These are phyloP conservation scores for Linepithema humile DNA, from an alignment of 1,140 invertebrate species.

Conservation along the genomic window DNA sequence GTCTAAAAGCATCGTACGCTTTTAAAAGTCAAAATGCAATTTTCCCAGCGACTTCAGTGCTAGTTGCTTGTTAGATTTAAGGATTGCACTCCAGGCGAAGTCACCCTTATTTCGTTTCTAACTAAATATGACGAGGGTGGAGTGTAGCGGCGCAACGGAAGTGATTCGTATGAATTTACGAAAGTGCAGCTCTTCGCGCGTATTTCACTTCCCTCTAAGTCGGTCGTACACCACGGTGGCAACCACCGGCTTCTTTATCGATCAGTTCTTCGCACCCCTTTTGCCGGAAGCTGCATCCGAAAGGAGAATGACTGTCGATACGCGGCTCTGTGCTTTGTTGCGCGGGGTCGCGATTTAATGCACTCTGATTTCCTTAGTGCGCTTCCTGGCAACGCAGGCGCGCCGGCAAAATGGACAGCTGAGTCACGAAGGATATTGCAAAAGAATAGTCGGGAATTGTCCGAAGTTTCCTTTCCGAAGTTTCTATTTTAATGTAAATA, in stretches of 20 bases:
- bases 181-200: constrained; percentile 55
- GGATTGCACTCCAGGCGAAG: neutral
- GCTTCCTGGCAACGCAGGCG: constrained; percentile 9
- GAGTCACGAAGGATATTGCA: constrained; percentile 17
- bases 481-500: neutral
- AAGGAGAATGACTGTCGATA: constrained; percentile 52
- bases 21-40: neutral
- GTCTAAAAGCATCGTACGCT: too few species aligned
- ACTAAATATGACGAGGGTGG: constrained; percentile 55
- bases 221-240: neutral
- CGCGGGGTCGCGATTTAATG: constrained; percentile 33
- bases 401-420: constrained; percentile 25
- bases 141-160: constrained; percentile 61
- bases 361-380: constrained; percentile 48
- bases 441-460: neutral
- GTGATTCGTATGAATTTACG: constrained; percentile 74
- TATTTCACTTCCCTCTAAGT: constrained; percentile 36
- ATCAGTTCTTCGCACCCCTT: constrained; percentile 43
- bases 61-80: constrained; percentile 12
- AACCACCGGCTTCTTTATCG: constrained; percentile 18
- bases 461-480: too few species aligned
- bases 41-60: neutral
- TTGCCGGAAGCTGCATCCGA: constrained; percentile 40
- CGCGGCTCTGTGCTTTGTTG: constrained; percentile 22
- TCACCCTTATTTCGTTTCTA: constrained; percentile 45